These are phyloP conservation scores for Mesochorus sp. DNA, from an alignment of 2,888 invertebrate genomes.

Conservation along the genomic window DNA sequence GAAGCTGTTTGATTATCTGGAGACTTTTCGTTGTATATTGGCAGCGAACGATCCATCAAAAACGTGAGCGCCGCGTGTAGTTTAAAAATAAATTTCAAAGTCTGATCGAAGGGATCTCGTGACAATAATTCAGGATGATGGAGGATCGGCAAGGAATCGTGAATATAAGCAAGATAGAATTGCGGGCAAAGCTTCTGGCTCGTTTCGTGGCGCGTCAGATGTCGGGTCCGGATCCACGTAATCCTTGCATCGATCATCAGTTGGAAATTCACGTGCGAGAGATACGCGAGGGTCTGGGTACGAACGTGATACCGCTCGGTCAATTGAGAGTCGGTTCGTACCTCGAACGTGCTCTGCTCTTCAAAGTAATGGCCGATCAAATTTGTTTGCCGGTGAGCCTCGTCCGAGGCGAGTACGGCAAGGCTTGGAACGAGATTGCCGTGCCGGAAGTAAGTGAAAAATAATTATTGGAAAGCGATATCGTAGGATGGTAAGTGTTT, in stretches of 20 bases:
- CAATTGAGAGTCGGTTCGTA: conserved; percentile 84
- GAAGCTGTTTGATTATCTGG: conserved; percentile 68
- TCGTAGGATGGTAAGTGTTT: neutral
- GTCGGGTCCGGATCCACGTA: conserved; percentile 70
- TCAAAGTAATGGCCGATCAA: conserved; percentile 86
- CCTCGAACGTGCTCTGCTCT: conserved; percentile 86
- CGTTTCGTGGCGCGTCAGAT: conserved; percentile 77
- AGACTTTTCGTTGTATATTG: conserved; percentile 71
- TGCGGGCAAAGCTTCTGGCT: conserved; percentile 72
- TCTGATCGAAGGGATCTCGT: neutral
- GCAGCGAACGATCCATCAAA: conserved; percentile 55
- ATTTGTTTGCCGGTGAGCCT: conserved; percentile 86
- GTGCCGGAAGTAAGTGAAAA: conserved; percentile 81
- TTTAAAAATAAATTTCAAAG: neutral
- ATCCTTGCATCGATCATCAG: conserved; percentile 72
- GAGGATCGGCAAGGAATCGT: conserved; percentile 49
- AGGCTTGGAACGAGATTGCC: conserved; percentile 87
- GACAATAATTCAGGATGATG: conserved; percentile 9
- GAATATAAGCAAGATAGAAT: conserved; percentile 66
- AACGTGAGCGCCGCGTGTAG: neutral
- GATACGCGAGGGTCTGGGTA: conserved; percentile 77
- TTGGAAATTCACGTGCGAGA: conserved; percentile 75
- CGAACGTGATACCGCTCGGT: conserved; percentile 85
- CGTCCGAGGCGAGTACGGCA: conserved; percentile 84
- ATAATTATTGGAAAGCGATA: too few relatives aligned